Percentiles rank a stretch among this genome's conserved stretches.
Evolutionary conservation across 2,888 invertebrate species (phyloP).

Genomic region (Spicauda simplicius): DNA sequence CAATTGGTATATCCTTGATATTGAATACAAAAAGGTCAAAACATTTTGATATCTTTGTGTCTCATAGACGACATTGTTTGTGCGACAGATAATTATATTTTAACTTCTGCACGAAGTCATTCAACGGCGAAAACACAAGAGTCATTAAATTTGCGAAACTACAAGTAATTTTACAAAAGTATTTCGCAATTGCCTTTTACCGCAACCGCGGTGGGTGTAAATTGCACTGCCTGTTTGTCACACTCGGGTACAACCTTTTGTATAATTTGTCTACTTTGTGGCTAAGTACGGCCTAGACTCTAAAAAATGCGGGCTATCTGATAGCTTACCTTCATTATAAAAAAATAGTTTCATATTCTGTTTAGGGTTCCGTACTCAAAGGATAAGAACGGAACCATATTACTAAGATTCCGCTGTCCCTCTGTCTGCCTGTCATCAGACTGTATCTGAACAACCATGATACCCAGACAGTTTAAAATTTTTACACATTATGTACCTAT

Average conservation of each 20-base stretch:
- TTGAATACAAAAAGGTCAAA: no score
- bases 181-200: slow-evolving; percentile 56
- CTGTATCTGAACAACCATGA: no score
- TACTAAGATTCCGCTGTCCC: no score
- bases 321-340: not conserved
- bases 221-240: slow-evolving; percentile 36
- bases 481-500: no score
- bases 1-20: no score
- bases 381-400: no score
- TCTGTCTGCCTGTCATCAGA: no score
- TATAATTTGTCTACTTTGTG: slow-evolving; percentile 25
- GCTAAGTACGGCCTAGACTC: not conserved
- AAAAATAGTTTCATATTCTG: no score
- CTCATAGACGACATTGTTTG: not conserved
- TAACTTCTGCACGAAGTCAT: slow-evolving; percentile 9
- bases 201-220: slow-evolving; percentile 49
- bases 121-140: slow-evolving; percentile 3
- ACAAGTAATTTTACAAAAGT: slow-evolving; percentile 55
- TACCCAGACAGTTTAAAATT: no score
- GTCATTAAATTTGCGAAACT: slow-evolving; percentile 53
- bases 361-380: no score
- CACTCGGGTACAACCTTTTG: slow-evolving; percentile 31
- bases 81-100: slow-evolving; percentile 17
- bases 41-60: no score
- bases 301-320: not conserved